Conservation (phyloP, 2,797 vertebrate genomes). For the Chlorospingus flavigularis region DNA sequence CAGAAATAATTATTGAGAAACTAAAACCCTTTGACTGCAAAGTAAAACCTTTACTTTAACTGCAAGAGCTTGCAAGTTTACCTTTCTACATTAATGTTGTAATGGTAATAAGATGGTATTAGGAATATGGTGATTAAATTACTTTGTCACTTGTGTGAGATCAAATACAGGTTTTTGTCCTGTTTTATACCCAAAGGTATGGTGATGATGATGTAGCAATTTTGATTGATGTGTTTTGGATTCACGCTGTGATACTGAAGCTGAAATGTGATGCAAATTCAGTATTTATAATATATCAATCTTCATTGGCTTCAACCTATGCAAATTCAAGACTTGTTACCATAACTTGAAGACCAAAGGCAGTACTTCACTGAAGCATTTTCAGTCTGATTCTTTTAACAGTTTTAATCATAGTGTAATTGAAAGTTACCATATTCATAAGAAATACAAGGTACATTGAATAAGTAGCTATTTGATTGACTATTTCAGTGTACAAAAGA, state of each 20-base stretch:
- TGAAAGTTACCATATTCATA: not conserved
- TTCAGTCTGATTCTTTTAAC: not conserved
- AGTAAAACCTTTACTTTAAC: not conserved
- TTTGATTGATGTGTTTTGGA: not conserved
- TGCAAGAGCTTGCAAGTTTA: not conserved
- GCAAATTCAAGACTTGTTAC: not conserved
- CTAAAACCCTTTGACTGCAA: not conserved
- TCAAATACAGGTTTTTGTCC: not conserved
- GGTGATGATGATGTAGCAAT: not conserved
- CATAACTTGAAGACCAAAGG: not conserved
- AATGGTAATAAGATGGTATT: not conserved
- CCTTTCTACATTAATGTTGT: not conserved
- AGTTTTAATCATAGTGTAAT: not conserved
- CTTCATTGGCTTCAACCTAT: not conserved
- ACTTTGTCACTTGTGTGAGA: not conserved
- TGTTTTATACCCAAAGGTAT: not conserved
- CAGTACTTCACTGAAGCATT: not conserved
- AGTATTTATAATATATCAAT: not conserved
- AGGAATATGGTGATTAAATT: not conserved
- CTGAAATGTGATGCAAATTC: not conserved
- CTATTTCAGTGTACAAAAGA: not conserved
- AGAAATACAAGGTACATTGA: not conserved
- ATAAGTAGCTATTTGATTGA: not conserved
- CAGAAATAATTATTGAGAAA: not conserved
- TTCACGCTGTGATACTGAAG: not conserved